Conservation (phyloP, 2,888 invertebrate species). For the Conomelus anceps region DNA sequence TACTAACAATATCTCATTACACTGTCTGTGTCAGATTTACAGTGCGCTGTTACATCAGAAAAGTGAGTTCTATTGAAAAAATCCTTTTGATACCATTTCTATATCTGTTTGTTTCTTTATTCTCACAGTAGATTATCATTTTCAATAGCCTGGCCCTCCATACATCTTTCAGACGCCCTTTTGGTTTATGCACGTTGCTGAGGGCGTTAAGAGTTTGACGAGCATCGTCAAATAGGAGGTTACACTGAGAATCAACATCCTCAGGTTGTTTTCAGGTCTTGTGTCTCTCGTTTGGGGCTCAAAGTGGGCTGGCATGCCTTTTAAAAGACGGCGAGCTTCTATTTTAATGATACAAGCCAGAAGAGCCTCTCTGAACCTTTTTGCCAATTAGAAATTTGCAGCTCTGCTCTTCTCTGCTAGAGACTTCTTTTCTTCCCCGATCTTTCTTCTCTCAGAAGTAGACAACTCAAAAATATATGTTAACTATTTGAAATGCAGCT, state of each 20-base stretch:
- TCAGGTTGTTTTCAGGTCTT: neutral
- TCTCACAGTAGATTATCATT: neutral
- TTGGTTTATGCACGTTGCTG: neutral
- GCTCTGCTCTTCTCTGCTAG: neutral
- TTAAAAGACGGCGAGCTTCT: neutral
- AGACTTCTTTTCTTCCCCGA: neutral
- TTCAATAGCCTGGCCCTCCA: neutral
- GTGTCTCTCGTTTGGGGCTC: neutral
- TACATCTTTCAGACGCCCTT: neutral
- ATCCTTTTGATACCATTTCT: neutral
- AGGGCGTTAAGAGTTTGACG: neutral
- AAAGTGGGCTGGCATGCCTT: neutral
- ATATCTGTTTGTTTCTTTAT: neutral
- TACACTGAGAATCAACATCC: neutral
- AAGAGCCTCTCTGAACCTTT: neutral
- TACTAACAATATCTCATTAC: too few relatives aligned
- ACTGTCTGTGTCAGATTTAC: too few relatives aligned
- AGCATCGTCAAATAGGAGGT: neutral
- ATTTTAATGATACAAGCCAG: neutral
- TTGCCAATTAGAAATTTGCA: neutral
- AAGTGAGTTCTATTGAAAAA: too few relatives aligned
- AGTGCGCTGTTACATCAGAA: too few relatives aligned
- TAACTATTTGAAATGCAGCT: neutral
- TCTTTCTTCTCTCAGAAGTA: neutral
- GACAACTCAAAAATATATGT: neutral